These are phyloP conservation scores for Tolmerus cingulatus DNA, from an alignment of 2,888 invertebrate genomes.

Conservation along the genomic window DNA sequence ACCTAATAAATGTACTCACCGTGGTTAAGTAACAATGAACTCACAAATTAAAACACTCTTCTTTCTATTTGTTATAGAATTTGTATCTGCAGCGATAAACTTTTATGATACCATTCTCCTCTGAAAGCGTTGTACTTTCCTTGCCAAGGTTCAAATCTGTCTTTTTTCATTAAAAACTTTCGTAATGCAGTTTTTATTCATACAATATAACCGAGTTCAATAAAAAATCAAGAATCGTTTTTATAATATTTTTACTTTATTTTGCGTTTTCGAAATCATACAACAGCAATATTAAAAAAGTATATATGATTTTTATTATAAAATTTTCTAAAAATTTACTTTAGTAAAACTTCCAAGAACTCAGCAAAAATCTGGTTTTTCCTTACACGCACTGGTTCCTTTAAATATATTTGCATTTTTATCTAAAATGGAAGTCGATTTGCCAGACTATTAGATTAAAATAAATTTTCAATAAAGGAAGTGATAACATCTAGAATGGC, in stretches of 20 bases:
- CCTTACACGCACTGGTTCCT: not conserved
- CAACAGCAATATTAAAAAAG: slow-evolving; percentile 9
- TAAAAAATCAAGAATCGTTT: not conserved
- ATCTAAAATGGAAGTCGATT: slow-evolving; percentile 19
- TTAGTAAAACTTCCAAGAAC: slow-evolving; percentile 3
- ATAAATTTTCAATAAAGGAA: not conserved
- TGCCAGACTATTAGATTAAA: not conserved
- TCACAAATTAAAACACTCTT: too few species aligned
- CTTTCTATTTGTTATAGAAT: too few species aligned
- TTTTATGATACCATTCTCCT: too few species aligned
- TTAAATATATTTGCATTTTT: not conserved
- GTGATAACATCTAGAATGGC: not conserved
- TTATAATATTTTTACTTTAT: not conserved
- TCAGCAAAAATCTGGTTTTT: not conserved
- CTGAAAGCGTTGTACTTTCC: too few species aligned
- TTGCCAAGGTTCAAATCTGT: too few species aligned
- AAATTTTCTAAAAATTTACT: not conserved
- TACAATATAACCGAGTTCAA: too few species aligned
- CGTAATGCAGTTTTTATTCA: too few species aligned
- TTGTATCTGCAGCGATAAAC: too few species aligned
- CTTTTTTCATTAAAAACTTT: too few species aligned
- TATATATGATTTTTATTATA: not conserved
- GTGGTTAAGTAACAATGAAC: too few species aligned
- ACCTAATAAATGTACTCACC: too few species aligned
- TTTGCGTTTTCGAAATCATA: not conserved